Evolutionary conservation across 2,888 invertebrate genomes (phyloP).

Genomic region (Rotaria magnacalcarata): DNA sequence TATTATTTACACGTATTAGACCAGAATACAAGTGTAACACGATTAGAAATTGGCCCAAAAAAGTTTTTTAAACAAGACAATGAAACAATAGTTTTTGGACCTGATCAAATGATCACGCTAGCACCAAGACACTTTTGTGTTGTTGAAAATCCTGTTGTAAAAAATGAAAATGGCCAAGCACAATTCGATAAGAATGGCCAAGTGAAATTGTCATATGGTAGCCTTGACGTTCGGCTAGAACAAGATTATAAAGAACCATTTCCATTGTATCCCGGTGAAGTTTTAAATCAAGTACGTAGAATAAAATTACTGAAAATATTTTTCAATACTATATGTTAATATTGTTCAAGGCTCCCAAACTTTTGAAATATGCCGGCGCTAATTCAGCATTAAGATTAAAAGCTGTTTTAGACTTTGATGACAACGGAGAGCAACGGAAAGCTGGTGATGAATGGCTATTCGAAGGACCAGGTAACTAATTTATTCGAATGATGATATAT

Average conservation of each 20-base stretch:
- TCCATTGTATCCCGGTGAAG: constrained; percentile 63
- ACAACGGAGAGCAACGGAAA: constrained; percentile 53
- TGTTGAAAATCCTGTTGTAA: constrained; percentile 60
- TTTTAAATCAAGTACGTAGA: constrained; percentile 47
- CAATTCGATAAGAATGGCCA: constrained; percentile 59
- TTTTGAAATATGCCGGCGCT: constrained; percentile 59
- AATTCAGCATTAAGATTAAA: constrained; percentile 60
- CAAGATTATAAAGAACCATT: constrained; percentile 61
- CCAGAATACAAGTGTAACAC: constrained; percentile 61
- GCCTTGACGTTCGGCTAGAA: constrained; percentile 61
- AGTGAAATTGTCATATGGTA: constrained; percentile 59
- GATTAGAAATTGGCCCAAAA: constrained; percentile 61
- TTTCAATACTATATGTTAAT: background rate
- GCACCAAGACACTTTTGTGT: constrained; percentile 60
- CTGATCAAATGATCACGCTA: constrained; percentile 45
- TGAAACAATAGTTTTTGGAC: constrained; percentile 57
- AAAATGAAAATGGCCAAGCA: constrained; percentile 54
- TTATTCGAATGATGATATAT: constrained; percentile 50
- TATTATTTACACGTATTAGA: constrained; percentile 62
- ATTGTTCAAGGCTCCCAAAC: constrained; percentile 50
- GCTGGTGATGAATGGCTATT: constrained; percentile 63
- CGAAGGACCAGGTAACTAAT: constrained; percentile 61
- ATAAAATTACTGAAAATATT: background rate
- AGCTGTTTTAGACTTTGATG: constrained; percentile 60
- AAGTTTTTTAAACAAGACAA: constrained; percentile 62